Base-by-base conservation (phyloP, 2,113 vertebrate genomes). In the Telmatochromis bifrenatus region DNA sequence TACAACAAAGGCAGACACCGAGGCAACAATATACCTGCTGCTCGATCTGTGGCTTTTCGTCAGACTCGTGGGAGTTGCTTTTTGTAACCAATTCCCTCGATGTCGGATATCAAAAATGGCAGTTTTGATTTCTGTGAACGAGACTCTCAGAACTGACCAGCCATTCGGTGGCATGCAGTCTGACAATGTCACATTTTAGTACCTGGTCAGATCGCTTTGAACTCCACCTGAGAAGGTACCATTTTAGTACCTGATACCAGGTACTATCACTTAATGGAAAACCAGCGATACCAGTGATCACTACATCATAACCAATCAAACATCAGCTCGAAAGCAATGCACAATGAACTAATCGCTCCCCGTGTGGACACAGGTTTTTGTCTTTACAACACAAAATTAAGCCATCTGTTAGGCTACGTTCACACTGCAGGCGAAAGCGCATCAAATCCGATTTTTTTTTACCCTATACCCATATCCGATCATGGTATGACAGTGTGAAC, bases 391-490 rank as follows among this genome's bases (percentile, higher is more conserved):
- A 15, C n/a, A 70, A 70, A 1, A 70, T 70, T 7, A 70, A 60
- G 14, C 2, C 56, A 60, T 31, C 56, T 60, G 56, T 60, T 60
- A 58, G 26, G 14, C 14, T 58, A 58, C 2, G 2, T 58, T 58
- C 56, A 58, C 8, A 58, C 2, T 58, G 55, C 7, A 58, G 26
- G 26, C 3, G 2, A 60, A 60, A 60, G 56, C 0, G 26, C 26
- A 31, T 31, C 56, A 1, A 58, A 31, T 58, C 26, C 0, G 3
- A 58, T 3, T 15, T 58, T 55, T 55, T 58, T 31, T 4, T 0
- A 31, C 56, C 26, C 26, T 31, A 58, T 58, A 5, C 26, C 56
- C 56, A 58, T 31, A 58, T 58, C 56, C 1, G 0, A 58, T 58
- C 26, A 31, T 58, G 26, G 26, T 58, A 9, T 58, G 56, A 58